These are phyloP conservation scores for Drosophila navojoa DNA, from an alignment of 1,140 invertebrate genomes.

Conservation along the genomic window DNA sequence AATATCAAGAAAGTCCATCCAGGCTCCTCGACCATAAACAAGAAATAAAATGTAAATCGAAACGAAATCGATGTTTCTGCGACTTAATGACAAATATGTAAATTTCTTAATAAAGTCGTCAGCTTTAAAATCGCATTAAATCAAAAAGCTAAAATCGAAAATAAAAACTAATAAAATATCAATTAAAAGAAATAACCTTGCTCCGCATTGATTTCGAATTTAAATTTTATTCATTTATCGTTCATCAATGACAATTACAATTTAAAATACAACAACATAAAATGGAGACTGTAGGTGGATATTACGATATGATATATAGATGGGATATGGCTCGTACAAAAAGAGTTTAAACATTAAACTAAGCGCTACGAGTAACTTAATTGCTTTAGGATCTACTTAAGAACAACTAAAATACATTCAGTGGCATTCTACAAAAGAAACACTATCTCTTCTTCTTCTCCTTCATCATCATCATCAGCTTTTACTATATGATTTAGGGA, in stretches of 20 bases:
- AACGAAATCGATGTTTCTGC: too few relatives aligned
- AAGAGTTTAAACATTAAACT: constrained; percentile 39
- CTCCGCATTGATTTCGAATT: constrained; percentile 44
- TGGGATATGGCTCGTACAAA: constrained; percentile 69
- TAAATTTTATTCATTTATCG: constrained; percentile 68
- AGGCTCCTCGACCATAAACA: too few relatives aligned
- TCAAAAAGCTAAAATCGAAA: not conserved
- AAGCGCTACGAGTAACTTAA: constrained; percentile 40
- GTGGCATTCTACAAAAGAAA: constrained; percentile 63
- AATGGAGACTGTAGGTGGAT: constrained; percentile 48
- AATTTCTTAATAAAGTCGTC: too few relatives aligned
- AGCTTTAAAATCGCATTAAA: too few relatives aligned
- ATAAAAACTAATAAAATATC: not conserved
- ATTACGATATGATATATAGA: constrained; percentile 45
- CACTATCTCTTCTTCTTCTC: too few relatives aligned
- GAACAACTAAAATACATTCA: constrained; percentile 81
- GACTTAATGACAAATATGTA: too few relatives aligned
- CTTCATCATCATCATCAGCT: constrained; percentile 29
- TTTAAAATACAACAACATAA: constrained; percentile 60
- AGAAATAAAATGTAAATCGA: too few relatives aligned
- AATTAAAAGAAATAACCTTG: not conserved
- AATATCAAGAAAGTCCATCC: too few relatives aligned
- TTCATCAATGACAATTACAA: constrained; percentile 61
- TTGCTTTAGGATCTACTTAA: constrained; percentile 61
- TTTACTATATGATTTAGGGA: constrained; percentile 71